These are phyloP conservation scores for Drosophila yakuba DNA, from an alignment of 1,140 invertebrate genomes.

Conservation along the genomic window DNA sequence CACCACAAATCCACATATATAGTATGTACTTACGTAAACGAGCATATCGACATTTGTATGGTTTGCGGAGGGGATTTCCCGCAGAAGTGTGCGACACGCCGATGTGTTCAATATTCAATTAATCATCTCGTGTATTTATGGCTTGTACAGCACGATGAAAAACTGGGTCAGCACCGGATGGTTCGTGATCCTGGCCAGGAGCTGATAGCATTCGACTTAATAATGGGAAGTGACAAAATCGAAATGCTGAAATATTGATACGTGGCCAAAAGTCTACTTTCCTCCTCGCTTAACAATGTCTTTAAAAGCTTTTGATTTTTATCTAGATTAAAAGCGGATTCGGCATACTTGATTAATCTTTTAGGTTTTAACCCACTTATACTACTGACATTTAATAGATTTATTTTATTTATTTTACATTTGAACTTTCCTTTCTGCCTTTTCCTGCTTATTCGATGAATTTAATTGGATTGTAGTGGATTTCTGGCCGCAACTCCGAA, in stretches of 20 bases:
- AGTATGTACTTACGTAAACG: not conserved
- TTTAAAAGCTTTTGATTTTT: not conserved
- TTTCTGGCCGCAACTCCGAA: not conserved
- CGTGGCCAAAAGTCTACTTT: not conserved
- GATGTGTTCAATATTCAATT: conserved; percentile 55
- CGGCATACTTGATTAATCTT: too few species aligned
- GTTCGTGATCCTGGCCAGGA: conserved; percentile 18
- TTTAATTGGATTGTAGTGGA: not conserved
- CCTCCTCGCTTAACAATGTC: not conserved
- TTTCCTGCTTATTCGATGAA: not conserved
- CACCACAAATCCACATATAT: not conserved
- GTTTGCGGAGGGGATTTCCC: conserved; percentile 7
- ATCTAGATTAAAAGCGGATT: not conserved
- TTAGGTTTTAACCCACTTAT: not conserved
- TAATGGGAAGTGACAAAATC: conserved; percentile 9
- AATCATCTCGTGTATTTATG: conserved; percentile 45
- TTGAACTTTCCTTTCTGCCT: not conserved
- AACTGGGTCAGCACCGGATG: conserved; percentile 12
- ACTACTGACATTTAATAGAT: not conserved
- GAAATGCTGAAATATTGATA: conserved; percentile 21
- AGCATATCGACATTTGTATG: conserved; percentile 54
- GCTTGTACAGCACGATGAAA: conserved; percentile 22
- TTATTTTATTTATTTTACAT: not conserved
- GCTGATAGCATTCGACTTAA: not conserved
- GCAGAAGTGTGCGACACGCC: conserved; percentile 14